phyloP scores from a whole-genome alignment of 2,888 invertebrate species.

The Drosophila kambysellisi region DNA sequence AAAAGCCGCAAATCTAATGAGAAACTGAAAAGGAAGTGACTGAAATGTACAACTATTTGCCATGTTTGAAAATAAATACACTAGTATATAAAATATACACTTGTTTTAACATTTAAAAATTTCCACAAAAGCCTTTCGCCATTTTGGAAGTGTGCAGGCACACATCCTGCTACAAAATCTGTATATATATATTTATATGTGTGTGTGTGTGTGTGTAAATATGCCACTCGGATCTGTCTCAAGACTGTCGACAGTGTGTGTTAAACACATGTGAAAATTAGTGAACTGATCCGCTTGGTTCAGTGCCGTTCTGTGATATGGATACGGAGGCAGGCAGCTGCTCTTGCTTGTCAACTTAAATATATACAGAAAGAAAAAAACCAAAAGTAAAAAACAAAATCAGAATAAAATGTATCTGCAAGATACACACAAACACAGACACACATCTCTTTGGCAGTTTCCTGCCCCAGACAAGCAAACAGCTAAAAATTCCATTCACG shows the following conservation, averaged over 20 bases:
- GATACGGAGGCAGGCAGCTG: slow-evolving; percentile 40
- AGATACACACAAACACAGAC: slow-evolving; percentile 44
- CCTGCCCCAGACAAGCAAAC: slow-evolving; percentile 28
- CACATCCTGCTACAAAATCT: slow-evolving; percentile 30
- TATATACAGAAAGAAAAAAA: neutral
- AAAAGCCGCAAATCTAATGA: slow-evolving; percentile 4
- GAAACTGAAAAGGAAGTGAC: too few relatives aligned
- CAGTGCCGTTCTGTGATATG: slow-evolving; percentile 34
- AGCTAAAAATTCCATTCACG: slow-evolving; percentile 37
- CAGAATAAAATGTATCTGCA: slow-evolving; percentile 64
- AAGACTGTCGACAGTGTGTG: slow-evolving; percentile 64
- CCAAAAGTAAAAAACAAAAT: slow-evolving; percentile 32
- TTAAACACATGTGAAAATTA: slow-evolving; percentile 69
- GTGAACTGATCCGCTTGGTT: slow-evolving; percentile 24
- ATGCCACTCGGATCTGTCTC: slow-evolving; percentile 12
- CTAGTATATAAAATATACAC: too few relatives aligned
- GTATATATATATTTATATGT: neutral
- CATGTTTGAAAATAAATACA: neutral
- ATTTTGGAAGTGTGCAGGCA: slow-evolving; percentile 3
- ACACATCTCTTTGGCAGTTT: slow-evolving; percentile 27
- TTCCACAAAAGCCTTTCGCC: neutral
- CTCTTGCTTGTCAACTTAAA: slow-evolving; percentile 39
- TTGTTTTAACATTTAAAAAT: neutral
- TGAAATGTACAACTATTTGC: too few relatives aligned
- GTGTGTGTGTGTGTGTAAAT: neutral